Base-by-base conservation (phyloP, 1,140 invertebrate species). In the Temnothorax longispinosus region DNA sequence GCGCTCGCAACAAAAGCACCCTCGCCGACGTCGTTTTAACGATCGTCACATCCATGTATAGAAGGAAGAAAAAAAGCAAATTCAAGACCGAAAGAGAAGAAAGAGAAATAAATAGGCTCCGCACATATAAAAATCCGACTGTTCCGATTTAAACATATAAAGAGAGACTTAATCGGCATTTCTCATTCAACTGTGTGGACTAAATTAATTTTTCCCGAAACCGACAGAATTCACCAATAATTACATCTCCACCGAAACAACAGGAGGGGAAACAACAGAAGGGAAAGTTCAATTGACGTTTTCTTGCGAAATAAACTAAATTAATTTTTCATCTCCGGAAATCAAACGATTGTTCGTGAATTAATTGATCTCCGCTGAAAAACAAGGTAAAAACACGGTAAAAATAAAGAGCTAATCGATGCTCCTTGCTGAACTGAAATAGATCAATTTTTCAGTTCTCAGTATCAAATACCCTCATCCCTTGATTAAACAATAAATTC, bases 1-100 rank as follows among this genome's bases (percentile, higher is more conserved):
- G 15, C 47, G 2, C 35, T 47, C 15, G 65, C 50, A 32, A 74
- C 32, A 47, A 84, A 50, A 27, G 27, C 47, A 80, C 13, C 21
- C 27, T 50, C 41, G 41, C 35, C 84, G 60, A 86, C 84, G 35
- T 87, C 77, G 78, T 90, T 84, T 74, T 89, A 89, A 90, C 65
- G 88, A 89, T 87, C 85, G 65, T 67, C 58, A 27, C 27, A 52
- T 74, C 35, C 41, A n/a, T 27, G 15, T 41, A 32, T 5, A 82
- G 27, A 32, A 60, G 74, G 38, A 72, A 60, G 74, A 27, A 72
- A 82, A 74, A 82, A 21, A 44, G 10, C 15, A 41, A 71, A 47
- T 47, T 44, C 38, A 10, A 44, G n/a, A n/a, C 7, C 15, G 44
- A 44, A 60, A 60, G 35, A 18, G 27, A 2, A 35, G 56, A 35